Evolutionary conservation across 2,888 invertebrate genomes (phyloP), one percentile per base, ranked within the genome.

Genomic region (Cheilosia variabilis): DNA sequence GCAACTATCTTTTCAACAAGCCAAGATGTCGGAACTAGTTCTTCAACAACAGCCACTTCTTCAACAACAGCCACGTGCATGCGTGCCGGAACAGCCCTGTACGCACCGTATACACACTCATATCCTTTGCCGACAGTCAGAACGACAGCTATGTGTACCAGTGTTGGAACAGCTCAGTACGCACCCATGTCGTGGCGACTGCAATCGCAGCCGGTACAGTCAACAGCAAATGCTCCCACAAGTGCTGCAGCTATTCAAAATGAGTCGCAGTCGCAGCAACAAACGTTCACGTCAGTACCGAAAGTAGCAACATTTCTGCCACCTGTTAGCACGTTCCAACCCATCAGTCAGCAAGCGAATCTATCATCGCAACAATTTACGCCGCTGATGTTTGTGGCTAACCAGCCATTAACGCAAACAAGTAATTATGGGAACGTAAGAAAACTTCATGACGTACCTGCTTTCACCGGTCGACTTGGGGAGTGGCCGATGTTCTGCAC

Each of bases 81-180:
- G 17, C 5, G 22, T 22, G 10, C 19, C 9, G 47, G 47, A 50
- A 50, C 47, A 50, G 10, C 17, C 45, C 45, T 17, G 45, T 45
- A 45, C 7, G 17, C 45, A 45, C 45, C 4, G 17, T 15, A 4
- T 17, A 45, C 45, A 43, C n/a, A 9, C 7, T n/a, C 17, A 47
- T 19, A 5, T 19, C 19, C 2, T 2, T 2, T 19, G 19, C 19
- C 19, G 19, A 19, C 19, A 19, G 19, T 9, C 15, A 43, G 5
- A 43, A 43, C 47, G 17, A 2, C 47, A 43, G 13, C 13, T 5
- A 17, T 7, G 15, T 15, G 15, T 45, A 45, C 45, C 45, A 45
- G 45, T 45, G 45, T 15, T 17, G 45, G 45, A 45, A 45, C n/a
- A 45, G 45, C 45, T 45, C 15, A 45, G 45, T 45, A 45, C 17